Percentiles rank a stretch among this genome's conserved stretches.
Evolutionary conservation across 2,888 invertebrate species (phyloP).

Genomic region (Netelia virgata): DNA sequence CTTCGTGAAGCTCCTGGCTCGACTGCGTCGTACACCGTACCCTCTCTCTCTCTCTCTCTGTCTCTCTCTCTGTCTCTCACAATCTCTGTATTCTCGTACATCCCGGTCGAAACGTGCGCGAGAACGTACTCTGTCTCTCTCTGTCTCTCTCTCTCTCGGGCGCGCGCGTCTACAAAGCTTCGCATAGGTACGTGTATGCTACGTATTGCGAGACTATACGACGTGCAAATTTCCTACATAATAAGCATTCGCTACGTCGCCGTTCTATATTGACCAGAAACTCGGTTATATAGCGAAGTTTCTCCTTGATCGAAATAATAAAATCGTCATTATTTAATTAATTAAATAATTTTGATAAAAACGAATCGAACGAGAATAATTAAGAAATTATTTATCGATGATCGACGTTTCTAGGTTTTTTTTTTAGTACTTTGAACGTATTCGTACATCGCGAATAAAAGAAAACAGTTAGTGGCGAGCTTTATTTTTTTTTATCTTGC

Average conservation of each 20-base stretch:
- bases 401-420: no score
- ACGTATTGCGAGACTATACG: not conserved
- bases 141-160: not conserved
- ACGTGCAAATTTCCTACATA: not conserved
- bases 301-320: no score
- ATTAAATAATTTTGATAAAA: no score
- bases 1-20: not conserved
- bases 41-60: conserved; percentile 1
- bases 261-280: not conserved
- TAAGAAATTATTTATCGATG: no score
- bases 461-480: no score
- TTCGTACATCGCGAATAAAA: no score
- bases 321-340: no score
- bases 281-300: not conserved
- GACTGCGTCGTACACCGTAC: not conserved
- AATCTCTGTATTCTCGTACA: not conserved
- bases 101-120: not conserved
- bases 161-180: conserved; percentile 37
- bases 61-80: not conserved
- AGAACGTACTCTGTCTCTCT: not conserved
- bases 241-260: not conserved
- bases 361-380: no score
- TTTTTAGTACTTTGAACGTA: no score
- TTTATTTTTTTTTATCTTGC: no score
- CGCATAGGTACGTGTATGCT: not conserved